A percentile compares a stretch with the other conserved stretches of the same genome.
Conservation (phyloP, 2,113 vertebrate genomes). For the Toxotes chatareus region DNA sequence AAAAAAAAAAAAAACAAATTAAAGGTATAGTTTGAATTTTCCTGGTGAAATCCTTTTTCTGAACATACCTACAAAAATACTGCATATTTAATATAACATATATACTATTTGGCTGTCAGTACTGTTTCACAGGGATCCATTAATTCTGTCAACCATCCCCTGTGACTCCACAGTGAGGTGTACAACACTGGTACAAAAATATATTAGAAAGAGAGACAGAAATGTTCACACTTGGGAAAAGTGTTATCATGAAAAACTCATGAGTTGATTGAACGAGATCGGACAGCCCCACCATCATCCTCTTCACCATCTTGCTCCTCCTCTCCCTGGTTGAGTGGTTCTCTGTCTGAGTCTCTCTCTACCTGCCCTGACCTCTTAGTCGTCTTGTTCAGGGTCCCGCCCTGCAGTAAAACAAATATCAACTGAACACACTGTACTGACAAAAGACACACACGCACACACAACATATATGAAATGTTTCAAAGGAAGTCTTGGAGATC, state of each 20-base stretch:
- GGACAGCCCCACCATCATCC: conserved; percentile 12
- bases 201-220: not conserved
- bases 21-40: not conserved
- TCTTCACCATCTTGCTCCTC: conserved; percentile 57
- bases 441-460: not conserved
- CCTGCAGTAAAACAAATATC: conserved; percentile 68
- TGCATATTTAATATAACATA: not conserved
- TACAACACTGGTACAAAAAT: not conserved
- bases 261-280: conserved; percentile 67
- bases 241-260: conserved; percentile 27
- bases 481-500: not conserved
- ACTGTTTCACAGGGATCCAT: not conserved
- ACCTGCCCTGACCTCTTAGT: conserved; percentile 78
- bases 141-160: not conserved
- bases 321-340: conserved; percentile 71
- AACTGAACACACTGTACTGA: not conserved
- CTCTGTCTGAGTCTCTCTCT: conserved; percentile 60
- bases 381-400: conserved; percentile 84
- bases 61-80: not conserved
- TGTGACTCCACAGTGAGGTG: not conserved
- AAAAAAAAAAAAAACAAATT: not conserved
- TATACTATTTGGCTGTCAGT: not conserved
- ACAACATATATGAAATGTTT: too few relatives aligned
- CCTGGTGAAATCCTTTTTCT: too few relatives aligned
- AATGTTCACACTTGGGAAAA: not conserved